Evolutionary conservation across 1,140 invertebrate species (phyloP).

Genomic region (Bombus sylvicola): DNA sequence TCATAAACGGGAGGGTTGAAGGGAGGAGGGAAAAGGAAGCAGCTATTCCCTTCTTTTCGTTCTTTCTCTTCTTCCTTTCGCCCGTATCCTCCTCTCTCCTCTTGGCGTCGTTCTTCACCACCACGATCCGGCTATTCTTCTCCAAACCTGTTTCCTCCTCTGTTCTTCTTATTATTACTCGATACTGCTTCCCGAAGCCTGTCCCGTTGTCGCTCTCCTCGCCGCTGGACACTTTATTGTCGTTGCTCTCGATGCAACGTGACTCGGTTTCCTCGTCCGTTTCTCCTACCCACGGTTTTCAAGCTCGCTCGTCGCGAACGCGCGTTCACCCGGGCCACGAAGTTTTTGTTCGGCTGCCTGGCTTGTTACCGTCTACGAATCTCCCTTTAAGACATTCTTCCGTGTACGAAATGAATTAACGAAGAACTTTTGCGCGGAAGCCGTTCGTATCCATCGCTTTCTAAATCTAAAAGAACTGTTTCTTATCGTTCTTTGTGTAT

Average conservation of each 20-base stretch:
- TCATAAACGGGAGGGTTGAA: conserved; percentile 9
- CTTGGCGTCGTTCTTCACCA: conserved; percentile 35
- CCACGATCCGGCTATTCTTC: conserved; percentile 70
- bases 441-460: background rate
- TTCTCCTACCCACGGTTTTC: background rate
- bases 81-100: conserved; percentile 42
- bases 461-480: background rate
- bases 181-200: conserved; percentile 24
- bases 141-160: conserved; percentile 77
- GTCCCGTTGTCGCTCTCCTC: conserved; percentile 69
- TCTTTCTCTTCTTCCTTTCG: conserved; percentile 21
- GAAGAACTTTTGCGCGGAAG: background rate
- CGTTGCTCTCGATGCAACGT: conserved; percentile 55
- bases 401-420: background rate
- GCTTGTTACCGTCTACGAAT: conserved; percentile 6
- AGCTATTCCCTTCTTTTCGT: conserved; percentile 20
- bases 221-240: conserved; percentile 75
- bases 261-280: conserved; percentile 15
- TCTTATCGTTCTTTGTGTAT: background rate
- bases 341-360: background rate
- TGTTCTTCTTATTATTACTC: conserved; percentile 77
- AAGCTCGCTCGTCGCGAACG: background rate
- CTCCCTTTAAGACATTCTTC: background rate
- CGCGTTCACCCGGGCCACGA: background rate
- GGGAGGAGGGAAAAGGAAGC: background rate